Conservation (phyloP, 2,797 vertebrate genomes). For the Eleutherodactylus coqui region DNA sequence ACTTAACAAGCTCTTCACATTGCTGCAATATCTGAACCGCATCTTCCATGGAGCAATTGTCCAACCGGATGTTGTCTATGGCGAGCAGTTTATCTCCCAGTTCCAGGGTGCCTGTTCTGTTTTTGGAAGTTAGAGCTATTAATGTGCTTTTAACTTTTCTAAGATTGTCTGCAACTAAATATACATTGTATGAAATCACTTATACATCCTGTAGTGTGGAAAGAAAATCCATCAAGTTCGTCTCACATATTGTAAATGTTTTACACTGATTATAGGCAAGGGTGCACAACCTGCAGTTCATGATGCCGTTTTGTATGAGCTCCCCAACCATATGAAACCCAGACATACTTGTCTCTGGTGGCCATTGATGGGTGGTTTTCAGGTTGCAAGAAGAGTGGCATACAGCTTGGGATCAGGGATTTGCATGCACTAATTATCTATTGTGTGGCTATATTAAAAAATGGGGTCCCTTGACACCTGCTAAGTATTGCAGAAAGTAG, state of each 20-base stretch:
- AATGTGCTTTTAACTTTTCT: background rate
- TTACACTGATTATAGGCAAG: background rate
- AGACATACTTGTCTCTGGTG: no score
- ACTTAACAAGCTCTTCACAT: conserved; percentile 95
- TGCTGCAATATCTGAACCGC: conserved; percentile 98
- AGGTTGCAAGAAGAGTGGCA: no score
- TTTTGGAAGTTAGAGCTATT: conserved; percentile 8
- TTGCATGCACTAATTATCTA: no score
- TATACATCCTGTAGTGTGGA: background rate
- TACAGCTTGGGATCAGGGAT: no score
- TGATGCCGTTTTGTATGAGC: no score
- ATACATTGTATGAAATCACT: background rate
- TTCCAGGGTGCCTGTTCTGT: conserved; percentile 93
- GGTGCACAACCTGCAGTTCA: no score
- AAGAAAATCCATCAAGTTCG: background rate
- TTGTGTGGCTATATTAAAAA: no score
- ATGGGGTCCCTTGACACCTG: no score
- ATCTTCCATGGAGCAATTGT: conserved; percentile 98
- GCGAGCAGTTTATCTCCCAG: conserved; percentile 95
- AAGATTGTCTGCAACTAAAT: background rate
- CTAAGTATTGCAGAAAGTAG: no score
- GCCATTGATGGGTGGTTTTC: no score
- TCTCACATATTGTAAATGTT: no score
- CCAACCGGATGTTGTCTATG: conserved; percentile 95
- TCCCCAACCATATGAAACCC: no score